Conservation (phyloP, 2,888 invertebrate species). For the Ochropleura plecta region DNA sequence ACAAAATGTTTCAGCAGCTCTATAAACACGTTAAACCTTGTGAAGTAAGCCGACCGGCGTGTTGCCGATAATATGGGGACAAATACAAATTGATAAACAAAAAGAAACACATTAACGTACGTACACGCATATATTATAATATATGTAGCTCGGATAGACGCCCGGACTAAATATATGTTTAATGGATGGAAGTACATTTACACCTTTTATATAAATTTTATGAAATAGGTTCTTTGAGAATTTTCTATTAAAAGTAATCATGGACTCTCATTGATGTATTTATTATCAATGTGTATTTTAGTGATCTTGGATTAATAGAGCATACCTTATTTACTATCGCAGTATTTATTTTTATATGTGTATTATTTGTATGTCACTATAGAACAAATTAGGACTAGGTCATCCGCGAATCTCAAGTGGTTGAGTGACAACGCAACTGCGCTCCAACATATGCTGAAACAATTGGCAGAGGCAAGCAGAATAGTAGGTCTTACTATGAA, state of each 20-base stretch:
- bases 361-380: too few species aligned
- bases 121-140: constrained; percentile 72
- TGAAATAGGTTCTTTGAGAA: constrained; percentile 40
- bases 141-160: constrained; percentile 61
- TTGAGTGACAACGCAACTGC: too few species aligned
- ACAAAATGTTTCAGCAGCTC: constrained; percentile 70
- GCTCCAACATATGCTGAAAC: too few species aligned
- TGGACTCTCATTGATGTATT: too few species aligned
- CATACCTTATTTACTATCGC: too few species aligned
- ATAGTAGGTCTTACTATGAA: too few species aligned
- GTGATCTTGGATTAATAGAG: too few species aligned
- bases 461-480: too few species aligned
- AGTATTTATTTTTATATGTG: too few species aligned
- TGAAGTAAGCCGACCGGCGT: constrained; percentile 88
- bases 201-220: constrained; percentile 45
- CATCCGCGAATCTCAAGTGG: too few species aligned
- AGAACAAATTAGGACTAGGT: too few species aligned
- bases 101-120: constrained; percentile 86
- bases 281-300: too few species aligned
- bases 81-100: constrained; percentile 91
- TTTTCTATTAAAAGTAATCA: neutral
- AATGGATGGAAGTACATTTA: constrained; percentile 49
- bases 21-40: constrained; percentile 75
- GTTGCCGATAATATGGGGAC: constrained; percentile 88
- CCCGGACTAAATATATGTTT: constrained; percentile 62